phyloP scores from a whole-genome alignment of 2,888 invertebrate genomes.

The Athalia circularis region DNA sequence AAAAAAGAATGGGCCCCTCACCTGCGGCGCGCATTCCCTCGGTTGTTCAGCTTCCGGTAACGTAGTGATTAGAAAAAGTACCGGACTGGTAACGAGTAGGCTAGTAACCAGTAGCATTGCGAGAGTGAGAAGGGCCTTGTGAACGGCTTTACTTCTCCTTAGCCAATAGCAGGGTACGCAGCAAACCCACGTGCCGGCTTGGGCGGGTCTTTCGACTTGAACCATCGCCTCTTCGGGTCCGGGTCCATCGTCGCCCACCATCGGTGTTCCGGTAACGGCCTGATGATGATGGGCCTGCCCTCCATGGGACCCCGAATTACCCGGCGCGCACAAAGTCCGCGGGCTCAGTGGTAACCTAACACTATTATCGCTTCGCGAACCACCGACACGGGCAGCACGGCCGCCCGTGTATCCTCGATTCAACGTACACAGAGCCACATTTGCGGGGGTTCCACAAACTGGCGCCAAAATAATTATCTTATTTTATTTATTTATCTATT shows the following conservation, averaged over 20 bases:
- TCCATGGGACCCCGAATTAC: constrained; percentile 59
- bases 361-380: constrained; percentile 45
- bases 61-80: constrained; percentile 77
- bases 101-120: constrained; percentile 79
- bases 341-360: constrained; percentile 66
- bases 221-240: constrained; percentile 69
- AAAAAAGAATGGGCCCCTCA: constrained; percentile 55
- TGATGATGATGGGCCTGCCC: constrained; percentile 51
- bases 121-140: constrained; percentile 78
- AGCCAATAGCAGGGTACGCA: constrained; percentile 79
- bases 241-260: constrained; percentile 46
- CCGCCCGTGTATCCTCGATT: constrained; percentile 67
- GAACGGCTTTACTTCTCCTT: constrained; percentile 77
- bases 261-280: constrained; percentile 36
- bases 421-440: constrained; percentile 73
- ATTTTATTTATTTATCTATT: background rate
- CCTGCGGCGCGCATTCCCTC: constrained; percentile 68
- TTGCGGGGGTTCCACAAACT: constrained; percentile 64
- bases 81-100: constrained; percentile 78
- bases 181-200: constrained; percentile 77
- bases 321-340: constrained; percentile 62
- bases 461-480: constrained; percentile 41
- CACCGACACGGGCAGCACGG: constrained; percentile 65
- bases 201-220: constrained; percentile 62
- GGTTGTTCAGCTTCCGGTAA: constrained; percentile 72